phyloP scores from a whole-genome alignment of 2,113 vertebrate genomes.

The Acanthochromis polyacanthus region DNA sequence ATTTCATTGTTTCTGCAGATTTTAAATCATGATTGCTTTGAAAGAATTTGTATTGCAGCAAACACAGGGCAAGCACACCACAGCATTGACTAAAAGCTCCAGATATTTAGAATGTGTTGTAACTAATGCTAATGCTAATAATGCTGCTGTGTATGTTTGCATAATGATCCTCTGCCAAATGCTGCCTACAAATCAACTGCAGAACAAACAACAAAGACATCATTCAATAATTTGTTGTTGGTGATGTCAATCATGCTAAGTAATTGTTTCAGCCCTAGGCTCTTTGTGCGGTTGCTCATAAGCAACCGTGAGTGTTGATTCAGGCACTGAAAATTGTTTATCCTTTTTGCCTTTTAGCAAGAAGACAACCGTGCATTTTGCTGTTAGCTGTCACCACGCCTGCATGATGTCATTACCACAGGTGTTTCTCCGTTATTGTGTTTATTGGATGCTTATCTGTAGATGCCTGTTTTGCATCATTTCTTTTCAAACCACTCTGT shows the following conservation, averaged over 20 bases:
- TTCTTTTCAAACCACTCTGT: conserved; percentile 32
- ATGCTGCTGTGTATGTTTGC: background rate
- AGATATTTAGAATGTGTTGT: background rate
- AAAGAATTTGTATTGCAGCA: too few species aligned
- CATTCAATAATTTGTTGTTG: conserved; percentile 9
- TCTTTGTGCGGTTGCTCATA: background rate
- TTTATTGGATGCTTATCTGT: conserved; percentile 64
- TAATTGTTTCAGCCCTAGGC: conserved; percentile 3
- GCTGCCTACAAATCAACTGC: background rate
- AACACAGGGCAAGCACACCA: background rate
- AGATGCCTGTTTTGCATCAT: conserved; percentile 80
- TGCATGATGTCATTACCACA: conserved; percentile 55
- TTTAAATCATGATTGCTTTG: too few species aligned
- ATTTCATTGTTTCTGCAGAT: too few species aligned
- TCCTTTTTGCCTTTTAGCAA: background rate
- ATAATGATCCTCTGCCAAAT: background rate
- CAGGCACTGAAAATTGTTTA: background rate
- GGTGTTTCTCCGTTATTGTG: conserved; percentile 49
- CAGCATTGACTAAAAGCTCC: background rate
- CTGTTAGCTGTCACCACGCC: conserved; percentile 47
- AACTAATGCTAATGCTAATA: background rate
- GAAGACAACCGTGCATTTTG: background rate
- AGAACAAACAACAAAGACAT: background rate
- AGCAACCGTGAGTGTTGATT: conserved; percentile 12
- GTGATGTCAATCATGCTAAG: background rate